Conservation (phyloP, 1,140 invertebrate genomes). For the Dolichoris vasculosae region DNA sequence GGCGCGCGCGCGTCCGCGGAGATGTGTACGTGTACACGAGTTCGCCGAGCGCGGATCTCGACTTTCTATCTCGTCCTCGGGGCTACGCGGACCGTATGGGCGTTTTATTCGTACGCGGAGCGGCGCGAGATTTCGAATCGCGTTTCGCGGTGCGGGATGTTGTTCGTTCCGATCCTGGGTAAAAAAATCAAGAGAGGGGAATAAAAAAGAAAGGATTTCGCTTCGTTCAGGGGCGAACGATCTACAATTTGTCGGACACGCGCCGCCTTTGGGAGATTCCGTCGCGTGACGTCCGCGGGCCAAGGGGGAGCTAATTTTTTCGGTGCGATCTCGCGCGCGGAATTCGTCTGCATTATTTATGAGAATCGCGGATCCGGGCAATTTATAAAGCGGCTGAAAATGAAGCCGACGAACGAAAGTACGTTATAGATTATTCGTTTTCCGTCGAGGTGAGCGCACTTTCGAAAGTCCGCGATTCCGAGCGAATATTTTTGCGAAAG, state of each 20-base stretch:
- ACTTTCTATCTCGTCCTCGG: constrained; percentile 44
- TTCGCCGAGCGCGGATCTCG: constrained; percentile 19
- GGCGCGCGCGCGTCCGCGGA: no score
- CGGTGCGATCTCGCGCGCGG: neutral
- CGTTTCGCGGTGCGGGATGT: neutral
- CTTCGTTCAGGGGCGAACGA: constrained; percentile 1
- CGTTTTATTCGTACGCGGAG: constrained; percentile 17
- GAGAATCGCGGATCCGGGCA: neutral
- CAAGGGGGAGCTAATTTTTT: neutral
- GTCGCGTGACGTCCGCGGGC: neutral
- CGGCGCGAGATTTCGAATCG: constrained; percentile 34
- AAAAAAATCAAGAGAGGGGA: neutral
- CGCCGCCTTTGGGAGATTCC: neutral
- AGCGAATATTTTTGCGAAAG: neutral
- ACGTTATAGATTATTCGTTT: neutral
- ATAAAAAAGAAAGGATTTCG: neutral
- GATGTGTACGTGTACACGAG: neutral
- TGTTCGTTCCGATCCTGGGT: constrained; percentile 9
- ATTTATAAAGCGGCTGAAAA: neutral
- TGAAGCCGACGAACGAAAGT: neutral
- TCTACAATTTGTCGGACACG: constrained; percentile 39
- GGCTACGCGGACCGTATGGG: neutral
- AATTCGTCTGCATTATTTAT: constrained; percentile 13
- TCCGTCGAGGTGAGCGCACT: neutral
- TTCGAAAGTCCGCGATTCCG: neutral